Base-by-base conservation (phyloP, 2,113 vertebrate species). In the Epinephelus fuscoguttatus region DNA sequence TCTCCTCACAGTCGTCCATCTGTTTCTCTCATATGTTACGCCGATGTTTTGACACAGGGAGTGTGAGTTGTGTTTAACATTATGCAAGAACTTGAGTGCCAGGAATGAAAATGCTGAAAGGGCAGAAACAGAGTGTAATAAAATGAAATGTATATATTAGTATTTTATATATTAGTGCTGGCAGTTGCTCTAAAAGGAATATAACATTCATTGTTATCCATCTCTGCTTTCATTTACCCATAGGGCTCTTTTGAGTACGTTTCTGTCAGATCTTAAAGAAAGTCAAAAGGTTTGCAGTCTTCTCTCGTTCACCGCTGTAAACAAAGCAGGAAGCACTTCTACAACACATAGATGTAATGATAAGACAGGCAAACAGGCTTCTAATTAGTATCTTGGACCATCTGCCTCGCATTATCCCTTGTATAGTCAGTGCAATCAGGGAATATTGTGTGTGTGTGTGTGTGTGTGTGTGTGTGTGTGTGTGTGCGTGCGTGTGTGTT, bases 311-410 rank as follows among this genome's bases (percentile, higher is more conserved):
- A 57, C 53, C 4, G 6, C 59, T 64, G 49, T 78, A 81, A 80
- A 84, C 70, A 78, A 82, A 82, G 56, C 82, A 72, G 52, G 80
- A 71, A 68, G 66, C 77, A 60, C 67, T 52, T 72, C 71, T 61
- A 70, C 59, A 82, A 60, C 78, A 70, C 86, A 79, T 69, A 81
- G 81, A 86, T 76, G 61, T 70, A 56, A 84, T 66, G 78, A 84
- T 81, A 67, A 81, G 57, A 88, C 88, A 70, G 67, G 72, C 77
- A 88, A 89, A 81, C 75, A 77, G 63, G 61, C 75, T 77, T 74
- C 89, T 93, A 93, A 94, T 94, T 93, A 90, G 90, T 75, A 93
- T 88, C 69, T 40, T 59, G 61, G 72, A 87, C 90, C 90, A 93
- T 94, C 92, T 94, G 89, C 85, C 82, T 80, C 56, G 4, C 47